These are phyloP conservation scores for Ethmia dodecea DNA, from an alignment of 2,888 invertebrate species.

Conservation along the genomic window DNA sequence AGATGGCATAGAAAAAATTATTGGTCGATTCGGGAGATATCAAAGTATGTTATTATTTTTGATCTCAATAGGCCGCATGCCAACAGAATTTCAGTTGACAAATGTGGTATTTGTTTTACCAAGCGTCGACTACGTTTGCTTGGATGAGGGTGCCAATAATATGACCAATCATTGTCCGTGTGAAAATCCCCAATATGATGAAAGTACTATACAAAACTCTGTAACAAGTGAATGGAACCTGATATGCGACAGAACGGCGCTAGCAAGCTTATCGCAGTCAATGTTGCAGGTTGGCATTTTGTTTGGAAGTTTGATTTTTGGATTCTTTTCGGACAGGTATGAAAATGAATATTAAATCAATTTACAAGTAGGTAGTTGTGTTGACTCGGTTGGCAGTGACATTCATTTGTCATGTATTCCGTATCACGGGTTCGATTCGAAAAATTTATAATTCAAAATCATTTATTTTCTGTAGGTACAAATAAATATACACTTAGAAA, in stretches of 20 bases:
- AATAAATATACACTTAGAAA: too few relatives aligned
- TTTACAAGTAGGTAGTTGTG: too few relatives aligned
- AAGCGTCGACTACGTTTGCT: slow-evolving; percentile 64
- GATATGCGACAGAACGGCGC: slow-evolving; percentile 73
- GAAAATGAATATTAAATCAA: too few relatives aligned
- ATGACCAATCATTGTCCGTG: slow-evolving; percentile 59
- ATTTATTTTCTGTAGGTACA: too few relatives aligned
- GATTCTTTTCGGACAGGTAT: slow-evolving; percentile 72
- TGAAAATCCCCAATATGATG: slow-evolving; percentile 70
- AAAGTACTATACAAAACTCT: slow-evolving; percentile 68
- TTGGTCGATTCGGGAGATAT: slow-evolving; percentile 66
- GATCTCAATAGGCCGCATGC: slow-evolving; percentile 68
- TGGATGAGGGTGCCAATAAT: slow-evolving; percentile 45
- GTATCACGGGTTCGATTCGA: too few relatives aligned
- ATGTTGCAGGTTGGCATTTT: slow-evolving; percentile 76
- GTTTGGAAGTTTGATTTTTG: slow-evolving; percentile 72
- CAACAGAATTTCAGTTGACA: slow-evolving; percentile 75
- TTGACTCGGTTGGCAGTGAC: too few relatives aligned
- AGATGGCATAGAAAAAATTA: slow-evolving; percentile 49
- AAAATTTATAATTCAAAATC: too few relatives aligned
- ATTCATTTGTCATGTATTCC: too few relatives aligned
- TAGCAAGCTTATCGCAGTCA: slow-evolving; percentile 75
- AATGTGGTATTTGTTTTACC: slow-evolving; percentile 78
- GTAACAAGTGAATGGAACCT: slow-evolving; percentile 79
- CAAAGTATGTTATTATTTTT: slow-evolving; percentile 64